Base-by-base conservation (phyloP, 2,113 vertebrate species). In the Struthidea cinerea region DNA sequence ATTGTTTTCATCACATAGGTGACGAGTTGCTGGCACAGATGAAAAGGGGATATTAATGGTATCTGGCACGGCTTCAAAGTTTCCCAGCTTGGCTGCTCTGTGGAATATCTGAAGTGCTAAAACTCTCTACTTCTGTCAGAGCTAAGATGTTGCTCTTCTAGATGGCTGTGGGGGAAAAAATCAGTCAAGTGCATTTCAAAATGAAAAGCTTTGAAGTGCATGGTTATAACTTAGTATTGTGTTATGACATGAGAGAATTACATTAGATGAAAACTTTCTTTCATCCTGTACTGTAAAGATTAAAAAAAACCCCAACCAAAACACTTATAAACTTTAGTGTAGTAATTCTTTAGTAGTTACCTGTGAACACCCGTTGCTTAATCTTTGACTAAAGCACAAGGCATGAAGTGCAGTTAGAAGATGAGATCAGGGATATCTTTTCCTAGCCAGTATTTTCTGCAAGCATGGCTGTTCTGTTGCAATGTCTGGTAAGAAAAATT, bases 1-100 rank as follows among this genome's bases (percentile, higher is more conserved):
- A 63, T 85, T 96, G 77, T 92, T 91, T 95, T 90, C 63, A 83
- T 91, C 89, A 84, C 39, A 46, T 49, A 80, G 50, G 63, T 95
- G 87, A 91, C 15, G n/a, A 96, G 78, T 80, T 94, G 57, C 84
- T 96, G 89, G 84, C 82, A 57, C 0, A 2, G 28, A 84, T 83
- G 46, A 71, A 90, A 65, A 65, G 55, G 42, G 41, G 64, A 47
- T 95, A 73, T 96, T 91, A 91, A 90, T 94, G 84, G 59, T 73
- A 39, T 59, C 75, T 95, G 93, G 82, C 88, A 74, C 33, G 76
- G 47, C 64, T 90, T 93, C 93, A 94, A 11, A 52, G 61, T 88
- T 91, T 81, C 64, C 27, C 50, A 93, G 42, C 60, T 93, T 83
- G 68, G 42, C 87, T 94, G 52, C 89, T 89, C 42, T 87, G 26